Conservation (phyloP, 2,888 invertebrate species). For the Pocota personata region DNA sequence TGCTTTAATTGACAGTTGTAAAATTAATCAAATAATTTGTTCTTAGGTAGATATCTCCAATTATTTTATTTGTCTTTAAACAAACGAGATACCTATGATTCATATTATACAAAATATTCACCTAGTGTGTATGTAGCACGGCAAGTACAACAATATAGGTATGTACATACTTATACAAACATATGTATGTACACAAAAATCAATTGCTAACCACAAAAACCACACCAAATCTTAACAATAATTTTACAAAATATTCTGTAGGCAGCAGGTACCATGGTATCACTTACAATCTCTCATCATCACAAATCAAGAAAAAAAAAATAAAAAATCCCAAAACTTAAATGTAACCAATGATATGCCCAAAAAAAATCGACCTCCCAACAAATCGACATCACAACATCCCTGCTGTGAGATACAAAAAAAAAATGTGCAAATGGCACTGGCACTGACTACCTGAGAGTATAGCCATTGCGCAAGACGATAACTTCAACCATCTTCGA, state of each 20-base stretch:
- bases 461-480: constrained; percentile 71
- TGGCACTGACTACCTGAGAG: constrained; percentile 62
- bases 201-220: constrained; percentile 67
- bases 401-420: constrained; percentile 5
- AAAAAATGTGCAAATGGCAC: constrained; percentile 50
- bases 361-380: constrained; percentile 1
- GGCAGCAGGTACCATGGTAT: constrained; percentile 46
- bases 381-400: constrained; percentile 33
- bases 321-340: constrained; percentile 18
- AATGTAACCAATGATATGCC: background rate
- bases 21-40: background rate
- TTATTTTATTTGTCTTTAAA: background rate
- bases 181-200: background rate
- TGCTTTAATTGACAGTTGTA: background rate
- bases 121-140: no score
- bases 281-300: constrained; percentile 46
- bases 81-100: background rate
- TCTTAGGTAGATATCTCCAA: no score
- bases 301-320: background rate
- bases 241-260: constrained; percentile 36
- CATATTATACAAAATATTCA: constrained; percentile 1
- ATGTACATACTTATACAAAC: no score
- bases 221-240: constrained; percentile 38
- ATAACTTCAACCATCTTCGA: constrained; percentile 33
- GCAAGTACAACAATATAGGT: no score